Base-by-base conservation (phyloP, 2,888 invertebrate species). In the Onchidella celtica region DNA sequence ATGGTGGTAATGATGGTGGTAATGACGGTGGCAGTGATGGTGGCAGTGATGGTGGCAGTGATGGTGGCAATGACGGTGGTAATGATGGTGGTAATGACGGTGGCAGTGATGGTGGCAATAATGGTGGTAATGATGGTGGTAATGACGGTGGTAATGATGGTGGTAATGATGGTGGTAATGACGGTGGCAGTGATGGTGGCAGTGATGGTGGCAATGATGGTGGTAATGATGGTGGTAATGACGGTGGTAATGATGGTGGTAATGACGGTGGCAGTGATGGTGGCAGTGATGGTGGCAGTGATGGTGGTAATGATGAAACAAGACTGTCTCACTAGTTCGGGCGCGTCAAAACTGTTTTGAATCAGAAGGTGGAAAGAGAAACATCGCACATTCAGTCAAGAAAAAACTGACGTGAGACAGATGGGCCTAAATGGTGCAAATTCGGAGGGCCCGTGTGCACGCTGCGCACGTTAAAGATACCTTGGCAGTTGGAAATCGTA, bases 1-100 rank as follows among this genome's bases (percentile, higher is more conserved):
- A 61, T n/a, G 61, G n/a, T n/a, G 61, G n/a, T 61, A n/a, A 61
- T 61, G 61, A 61, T 61, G 61, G n/a, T 61, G 61, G n/a, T 61
- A n/a, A 61, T 61, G 61, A 61, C 27, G 61, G n/a, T n/a, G 61
- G n/a, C 27, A n/a, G n/a, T n/a, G 61, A 61, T 61, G 61, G n/a
- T 61, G 61, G n/a, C n/a, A n/a, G n/a, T 61, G 61, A 61, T 61
- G 61, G n/a, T 61, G 61, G n/a, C 27, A 6, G 27, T n/a, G 11
- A 61, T 61, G 11, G 27, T 61, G n/a, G 61, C n/a, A n/a, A n/a
- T 27, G 61, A 61, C n/a, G 61, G n/a, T 61, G 61, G n/a, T 61
- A n/a, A 61, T 61, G 61, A 61, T 61, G 61, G n/a, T 61, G 61
- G n/a, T 61, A n/a, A 61, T 61, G 61, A 61, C 27, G 24, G 27